Evolutionary conservation across 2,888 invertebrate species (phyloP), one percentile per base, ranked within the genome.

Genomic region (Oxytorus armatus): DNA sequence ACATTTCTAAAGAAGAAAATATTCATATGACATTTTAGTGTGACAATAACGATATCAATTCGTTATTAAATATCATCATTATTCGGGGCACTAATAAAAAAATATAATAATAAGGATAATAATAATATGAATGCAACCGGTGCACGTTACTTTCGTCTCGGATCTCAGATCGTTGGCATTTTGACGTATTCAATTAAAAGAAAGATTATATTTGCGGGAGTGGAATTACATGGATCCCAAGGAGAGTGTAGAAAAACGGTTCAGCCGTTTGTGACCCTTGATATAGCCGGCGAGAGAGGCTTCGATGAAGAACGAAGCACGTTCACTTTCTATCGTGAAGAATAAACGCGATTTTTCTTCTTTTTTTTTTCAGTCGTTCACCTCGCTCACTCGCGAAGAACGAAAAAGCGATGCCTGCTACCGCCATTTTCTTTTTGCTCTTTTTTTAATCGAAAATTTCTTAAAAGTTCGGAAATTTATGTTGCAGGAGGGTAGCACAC

Each of bases 241-340:
- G 23, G 70, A 72, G 65, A 49, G 39, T 42, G 72, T 39, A 36
- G 65, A 75, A 55, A 47, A 66, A 72, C 25, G 47, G 23, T 51
- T 73, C 57, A 63, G 61, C 39, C 42, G 39, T 39, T n/a, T 51
- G 51, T 69, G 76, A 69, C 68, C 76, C 68, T 75, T 51, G 23
- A 39, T 29, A 49, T 42, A 49, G 25, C 61, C 7, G n/a, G 14
- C 21, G 14, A 33, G 36, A 42, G 51, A 39, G 44, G 42, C 57
- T 68, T 42, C 61, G 36, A 59, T 55, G 59, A 78, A 53, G 49
- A 79, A 65, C 61, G 73, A 63, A 18, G 59, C 23, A 74, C 77
- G 33, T 75, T 79, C 75, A 70, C 79, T 79, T 75, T 79, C 75
- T 53, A 53, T 75, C 51, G 21, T 42, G 21, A 70, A 79, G 65